These are phyloP conservation scores for Melanostigma gelatinosum DNA, from an alignment of 2,113 vertebrate species.

Conservation along the genomic window DNA sequence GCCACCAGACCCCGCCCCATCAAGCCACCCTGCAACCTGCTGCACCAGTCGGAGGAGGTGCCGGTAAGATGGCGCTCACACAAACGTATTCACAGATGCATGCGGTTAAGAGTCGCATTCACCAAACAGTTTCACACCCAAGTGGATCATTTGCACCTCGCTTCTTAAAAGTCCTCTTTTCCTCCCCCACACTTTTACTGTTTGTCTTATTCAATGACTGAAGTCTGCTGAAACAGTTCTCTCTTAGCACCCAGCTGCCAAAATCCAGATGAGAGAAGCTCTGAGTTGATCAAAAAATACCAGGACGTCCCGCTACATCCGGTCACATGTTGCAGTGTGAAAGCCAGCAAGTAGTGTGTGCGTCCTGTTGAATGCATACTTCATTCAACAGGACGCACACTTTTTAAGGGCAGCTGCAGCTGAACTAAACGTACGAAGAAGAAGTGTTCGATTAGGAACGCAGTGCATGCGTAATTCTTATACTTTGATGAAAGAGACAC, in stretches of 20 bases:
- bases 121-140: background rate
- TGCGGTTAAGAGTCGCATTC: background rate
- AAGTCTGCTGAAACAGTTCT: no score
- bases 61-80: slow-evolving; percentile 83
- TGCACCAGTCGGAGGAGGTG: slow-evolving; percentile 91
- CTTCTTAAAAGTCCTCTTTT: background rate
- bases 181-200: background rate
- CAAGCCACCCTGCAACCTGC: slow-evolving; percentile 91
- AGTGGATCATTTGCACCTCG: background rate
- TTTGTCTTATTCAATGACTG: background rate
- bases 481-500: no score
- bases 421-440: no score
- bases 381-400: no score
- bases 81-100: background rate
- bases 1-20: slow-evolving; percentile 91
- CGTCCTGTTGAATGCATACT: no score
- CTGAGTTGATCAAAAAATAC: background rate
- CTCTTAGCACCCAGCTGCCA: background rate
- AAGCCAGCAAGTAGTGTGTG: no score
- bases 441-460: no score
- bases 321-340: background rate
- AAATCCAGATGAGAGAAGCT: background rate
- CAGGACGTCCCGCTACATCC: background rate
- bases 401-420: no score
- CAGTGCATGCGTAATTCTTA: no score